These are phyloP conservation scores for Penelope pileata DNA, from an alignment of 2,113 vertebrate genomes.

Conservation along the genomic window DNA sequence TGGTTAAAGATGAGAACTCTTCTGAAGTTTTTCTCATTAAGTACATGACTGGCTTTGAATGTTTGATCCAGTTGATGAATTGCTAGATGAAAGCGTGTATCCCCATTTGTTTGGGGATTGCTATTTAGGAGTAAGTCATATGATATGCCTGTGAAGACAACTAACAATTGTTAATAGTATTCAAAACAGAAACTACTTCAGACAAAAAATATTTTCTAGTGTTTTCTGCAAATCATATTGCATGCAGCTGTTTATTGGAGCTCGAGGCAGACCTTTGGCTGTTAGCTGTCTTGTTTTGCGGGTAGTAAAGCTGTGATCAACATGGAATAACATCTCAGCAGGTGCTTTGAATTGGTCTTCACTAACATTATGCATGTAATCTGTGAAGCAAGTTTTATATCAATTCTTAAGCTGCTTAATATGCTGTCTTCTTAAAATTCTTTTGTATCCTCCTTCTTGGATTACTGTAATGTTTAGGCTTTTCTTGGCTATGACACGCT, in stretches of 20 bases:
- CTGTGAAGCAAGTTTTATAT: not conserved
- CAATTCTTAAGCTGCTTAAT: not conserved
- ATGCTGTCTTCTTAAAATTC: not conserved
- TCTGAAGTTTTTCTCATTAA: constrained; percentile 4
- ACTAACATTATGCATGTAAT: not conserved
- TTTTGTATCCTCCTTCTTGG: not conserved
- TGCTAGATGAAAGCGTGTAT: not conserved
- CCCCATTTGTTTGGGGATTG: not conserved
- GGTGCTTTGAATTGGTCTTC: not conserved
- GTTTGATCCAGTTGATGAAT: constrained; percentile 8
- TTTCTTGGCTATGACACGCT: not conserved
- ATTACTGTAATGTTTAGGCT: not conserved
- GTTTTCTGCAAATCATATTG: not conserved
- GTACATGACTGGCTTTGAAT: not conserved
- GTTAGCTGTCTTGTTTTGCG: not conserved
- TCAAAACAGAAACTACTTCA: not conserved
- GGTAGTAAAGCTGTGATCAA: not conserved
- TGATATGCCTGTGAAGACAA: not conserved
- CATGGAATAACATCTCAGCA: not conserved
- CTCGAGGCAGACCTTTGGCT: not conserved
- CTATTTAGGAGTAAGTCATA: not conserved
- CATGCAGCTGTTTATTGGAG: not conserved
- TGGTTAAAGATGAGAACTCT: constrained; percentile 18
- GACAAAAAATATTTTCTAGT: not conserved
- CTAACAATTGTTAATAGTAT: not conserved